Conservation (phyloP, 2,888 invertebrate genomes). For the Nemoura dubitans region DNA sequence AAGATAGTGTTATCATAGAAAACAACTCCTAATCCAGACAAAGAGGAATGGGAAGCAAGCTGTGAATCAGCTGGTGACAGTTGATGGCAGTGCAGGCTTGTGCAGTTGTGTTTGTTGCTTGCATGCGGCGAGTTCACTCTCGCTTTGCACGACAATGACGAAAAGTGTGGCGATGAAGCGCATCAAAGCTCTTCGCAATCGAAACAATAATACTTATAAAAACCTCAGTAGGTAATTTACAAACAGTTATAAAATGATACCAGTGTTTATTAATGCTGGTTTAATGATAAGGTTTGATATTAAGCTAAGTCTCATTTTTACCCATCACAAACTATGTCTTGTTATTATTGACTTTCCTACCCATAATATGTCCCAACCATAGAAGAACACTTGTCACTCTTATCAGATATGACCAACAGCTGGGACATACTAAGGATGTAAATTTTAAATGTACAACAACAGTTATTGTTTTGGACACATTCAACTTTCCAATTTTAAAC, state of each 20-base stretch:
- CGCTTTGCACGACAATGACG: not conserved
- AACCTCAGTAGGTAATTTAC: not conserved
- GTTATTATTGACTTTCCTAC: no score
- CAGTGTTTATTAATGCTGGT: not conserved
- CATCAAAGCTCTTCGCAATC: not conserved
- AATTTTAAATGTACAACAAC: no score
- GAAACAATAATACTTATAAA: not conserved
- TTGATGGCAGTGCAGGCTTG: not conserved
- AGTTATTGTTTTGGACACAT: no score
- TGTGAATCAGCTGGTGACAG: not conserved
- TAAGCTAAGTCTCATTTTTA: no score
- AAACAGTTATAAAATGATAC: not conserved
- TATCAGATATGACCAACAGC: no score
- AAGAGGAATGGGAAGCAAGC: not conserved
- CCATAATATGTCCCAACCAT: no score
- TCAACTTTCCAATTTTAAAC: no score
- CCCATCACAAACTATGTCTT: no score
- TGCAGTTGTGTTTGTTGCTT: not conserved
- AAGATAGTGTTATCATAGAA: constrained; percentile 12
- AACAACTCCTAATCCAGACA: not conserved
- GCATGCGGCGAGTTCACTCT: not conserved
- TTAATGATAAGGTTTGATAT: no score
- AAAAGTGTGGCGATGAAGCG: not conserved
- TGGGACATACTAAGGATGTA: no score
- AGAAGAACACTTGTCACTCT: no score